Evolutionary conservation across 2,797 vertebrate genomes (phyloP), one percentile per base, ranked within the genome.

Genomic region (Rhinella marina): DNA sequence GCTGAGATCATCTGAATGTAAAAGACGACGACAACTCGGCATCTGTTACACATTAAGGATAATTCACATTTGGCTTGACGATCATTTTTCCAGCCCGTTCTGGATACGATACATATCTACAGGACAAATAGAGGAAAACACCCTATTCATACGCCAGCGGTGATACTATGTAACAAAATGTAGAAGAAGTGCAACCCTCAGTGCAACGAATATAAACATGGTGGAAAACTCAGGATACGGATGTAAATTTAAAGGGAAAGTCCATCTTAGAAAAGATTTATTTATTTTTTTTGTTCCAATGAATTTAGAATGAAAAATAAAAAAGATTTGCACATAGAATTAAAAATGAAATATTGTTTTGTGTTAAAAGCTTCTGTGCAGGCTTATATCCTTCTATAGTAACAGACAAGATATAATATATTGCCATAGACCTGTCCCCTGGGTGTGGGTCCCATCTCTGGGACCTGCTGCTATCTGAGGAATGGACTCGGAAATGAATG

Each of bases 41-140:
- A 95, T 95, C 95, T 96, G 95, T 93, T 94, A 91, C 93, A 93
- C 94, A 94, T 96, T 95, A 95, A 92, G 93, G 92, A 93, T 92
- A 92, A 89, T 92, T 92, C 93, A 90, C 89, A 92, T 66, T 90
- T 91, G 92, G 91, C 93, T 95, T 95, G 93, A 93, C 92, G 93
- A 92, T 95, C 95, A 95, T 94, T 93, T 54, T 95, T 95, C 90
- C 94, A 95, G 94, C 92, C 91, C 91, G 89, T 0, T 17, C 82
- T 73, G 29, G 72, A 81, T 80, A 84, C 59, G n/a, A 9, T 14
- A 21, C 41, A 84, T 77, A 70, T 66, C 82, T 66, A 81, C 57
- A 48, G 62, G 54, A 84, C 32, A 48, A 80, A 81, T 82, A 64
- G 70, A 59, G 17, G 50, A 12, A 57, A 70, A 41, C 52, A 54